Conservation (phyloP, 2,113 vertebrate genomes). For the Thalassarche chlororhynchos region DNA sequence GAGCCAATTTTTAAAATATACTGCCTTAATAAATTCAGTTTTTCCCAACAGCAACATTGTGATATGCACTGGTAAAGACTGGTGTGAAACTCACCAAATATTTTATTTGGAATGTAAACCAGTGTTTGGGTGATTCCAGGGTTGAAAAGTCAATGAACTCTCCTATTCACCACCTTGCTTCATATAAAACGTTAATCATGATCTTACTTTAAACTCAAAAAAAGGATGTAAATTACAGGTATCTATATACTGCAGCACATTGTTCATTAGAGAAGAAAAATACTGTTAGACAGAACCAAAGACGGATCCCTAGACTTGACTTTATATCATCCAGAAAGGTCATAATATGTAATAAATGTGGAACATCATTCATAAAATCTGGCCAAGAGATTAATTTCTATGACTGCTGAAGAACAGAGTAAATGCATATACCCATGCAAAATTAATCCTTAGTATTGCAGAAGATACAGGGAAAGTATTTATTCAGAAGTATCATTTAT, state of each 20-base stretch:
- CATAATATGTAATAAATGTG: background rate
- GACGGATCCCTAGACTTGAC: background rate
- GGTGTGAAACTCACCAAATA: background rate
- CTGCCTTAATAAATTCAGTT: constrained; percentile 34
- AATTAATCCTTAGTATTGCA: background rate
- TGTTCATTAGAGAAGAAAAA: background rate
- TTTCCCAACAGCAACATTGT: constrained; percentile 5
- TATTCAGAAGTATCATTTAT: background rate
- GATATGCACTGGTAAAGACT: background rate
- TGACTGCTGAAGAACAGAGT: background rate
- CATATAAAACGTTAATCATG: background rate
- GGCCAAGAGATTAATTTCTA: background rate
- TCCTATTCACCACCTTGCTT: background rate
- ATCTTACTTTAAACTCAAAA: background rate
- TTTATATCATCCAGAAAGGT: background rate
- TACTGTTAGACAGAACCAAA: background rate
- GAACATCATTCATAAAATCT: background rate
- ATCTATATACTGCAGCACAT: background rate
- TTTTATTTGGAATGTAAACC: constrained; percentile 13
- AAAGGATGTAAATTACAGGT: background rate
- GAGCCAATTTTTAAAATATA: constrained; percentile 43
- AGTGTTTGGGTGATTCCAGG: background rate
- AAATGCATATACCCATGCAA: background rate
- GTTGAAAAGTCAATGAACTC: constrained; percentile 5
- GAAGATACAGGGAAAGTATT: background rate